These are phyloP conservation scores for Atrina japonica DNA, from an alignment of 2,888 invertebrate species.

Conservation along the genomic window DNA sequence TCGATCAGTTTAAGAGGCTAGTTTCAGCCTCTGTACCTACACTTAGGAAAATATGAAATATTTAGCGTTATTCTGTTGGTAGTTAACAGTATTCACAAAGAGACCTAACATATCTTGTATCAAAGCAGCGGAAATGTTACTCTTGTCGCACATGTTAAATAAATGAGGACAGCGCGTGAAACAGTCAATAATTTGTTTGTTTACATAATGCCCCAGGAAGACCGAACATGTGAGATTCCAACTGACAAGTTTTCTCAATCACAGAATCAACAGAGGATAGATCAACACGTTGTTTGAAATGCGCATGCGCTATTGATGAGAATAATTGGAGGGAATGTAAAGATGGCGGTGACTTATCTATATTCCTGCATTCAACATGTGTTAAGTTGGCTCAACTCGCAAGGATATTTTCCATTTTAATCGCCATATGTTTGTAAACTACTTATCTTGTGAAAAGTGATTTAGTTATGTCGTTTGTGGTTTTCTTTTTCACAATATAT, in stretches of 20 bases:
- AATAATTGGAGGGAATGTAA: constrained; percentile 43
- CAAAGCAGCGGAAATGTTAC: too few relatives aligned
- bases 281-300: constrained; percentile 43
- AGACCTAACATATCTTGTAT: too few relatives aligned
- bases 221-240: constrained; percentile 4
- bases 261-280: constrained; percentile 28
- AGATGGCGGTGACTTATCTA: constrained; percentile 43
- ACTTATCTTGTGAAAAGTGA: constrained; percentile 6
- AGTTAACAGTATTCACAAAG: too few relatives aligned
- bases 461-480: constrained; percentile 29
- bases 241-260: constrained; percentile 43
- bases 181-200: too few relatives aligned
- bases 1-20: too few relatives aligned
- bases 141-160: too few relatives aligned
- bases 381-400: constrained; percentile 13
- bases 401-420: constrained; percentile 8
- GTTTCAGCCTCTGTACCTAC: too few relatives aligned
- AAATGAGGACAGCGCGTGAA: too few relatives aligned
- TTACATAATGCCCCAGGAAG: constrained; percentile 6
- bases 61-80: too few relatives aligned
- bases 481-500: constrained; percentile 10
- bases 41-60: too few relatives aligned
- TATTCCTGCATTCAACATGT: constrained; percentile 37
- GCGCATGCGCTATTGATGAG: constrained; percentile 42
- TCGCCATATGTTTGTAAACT: constrained; percentile 16